These are phyloP conservation scores for Nymphalis urticae DNA, from an alignment of 2,888 invertebrate genomes.

Conservation along the genomic window DNA sequence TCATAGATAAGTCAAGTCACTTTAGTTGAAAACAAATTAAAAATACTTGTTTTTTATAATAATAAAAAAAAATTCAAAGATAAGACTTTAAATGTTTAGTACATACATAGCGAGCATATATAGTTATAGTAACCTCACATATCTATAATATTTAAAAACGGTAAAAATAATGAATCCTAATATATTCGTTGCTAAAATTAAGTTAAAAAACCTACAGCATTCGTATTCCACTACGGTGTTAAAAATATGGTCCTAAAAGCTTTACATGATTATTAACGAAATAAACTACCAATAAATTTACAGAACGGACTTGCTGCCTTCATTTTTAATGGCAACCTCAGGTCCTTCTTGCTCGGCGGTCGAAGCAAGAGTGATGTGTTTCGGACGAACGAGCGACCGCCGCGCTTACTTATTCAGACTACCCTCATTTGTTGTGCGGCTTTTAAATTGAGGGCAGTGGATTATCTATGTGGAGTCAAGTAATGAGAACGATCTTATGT, in stretches of 20 bases:
- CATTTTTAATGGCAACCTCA: constrained; percentile 72
- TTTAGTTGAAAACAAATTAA: too few relatives aligned
- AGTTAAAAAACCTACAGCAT: neutral
- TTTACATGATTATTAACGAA: neutral
- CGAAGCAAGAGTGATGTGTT: constrained; percentile 72
- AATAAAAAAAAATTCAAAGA: too few relatives aligned
- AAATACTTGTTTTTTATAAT: too few relatives aligned
- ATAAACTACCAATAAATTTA: neutral
- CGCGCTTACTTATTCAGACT: constrained; percentile 72
- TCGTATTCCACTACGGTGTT: neutral
- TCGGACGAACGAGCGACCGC: constrained; percentile 62
- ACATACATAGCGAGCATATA: too few relatives aligned
- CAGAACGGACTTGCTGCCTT: constrained; percentile 46
- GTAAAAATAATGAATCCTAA: too few relatives aligned
- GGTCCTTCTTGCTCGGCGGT: constrained; percentile 62
- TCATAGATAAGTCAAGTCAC: too few relatives aligned
- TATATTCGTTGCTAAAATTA: too few relatives aligned
- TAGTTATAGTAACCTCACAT: too few relatives aligned
- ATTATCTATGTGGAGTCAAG: constrained; percentile 33
- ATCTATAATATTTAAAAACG: too few relatives aligned
- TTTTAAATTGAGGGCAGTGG: constrained; percentile 69
- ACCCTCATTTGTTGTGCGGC: constrained; percentile 74
- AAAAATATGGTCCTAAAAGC: neutral
- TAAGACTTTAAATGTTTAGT: too few relatives aligned
- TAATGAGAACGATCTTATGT: constrained; percentile 13